Conservation (phyloP, 2,113 vertebrate genomes). For the Leptodactylus fuscus region DNA sequence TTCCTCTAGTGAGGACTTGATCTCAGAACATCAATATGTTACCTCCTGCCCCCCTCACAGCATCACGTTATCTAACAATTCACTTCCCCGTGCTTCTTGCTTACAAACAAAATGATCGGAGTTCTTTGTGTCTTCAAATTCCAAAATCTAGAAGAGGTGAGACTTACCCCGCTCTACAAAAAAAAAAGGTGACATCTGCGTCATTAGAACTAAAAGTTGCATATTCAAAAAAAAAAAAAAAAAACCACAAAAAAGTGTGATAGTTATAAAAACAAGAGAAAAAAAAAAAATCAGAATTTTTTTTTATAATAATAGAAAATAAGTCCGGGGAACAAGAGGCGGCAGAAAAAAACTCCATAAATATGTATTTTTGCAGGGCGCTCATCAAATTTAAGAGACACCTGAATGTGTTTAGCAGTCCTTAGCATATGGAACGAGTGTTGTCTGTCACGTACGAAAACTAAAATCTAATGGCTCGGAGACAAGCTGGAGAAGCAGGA, state of each 20-base stretch:
- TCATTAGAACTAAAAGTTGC: conserved; percentile 50
- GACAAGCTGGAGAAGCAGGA: conserved; percentile 45
- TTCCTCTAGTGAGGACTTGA: background rate
- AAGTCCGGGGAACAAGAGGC: background rate
- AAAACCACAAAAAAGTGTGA: conserved; percentile 50
- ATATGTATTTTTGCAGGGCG: background rate
- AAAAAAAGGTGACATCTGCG: conserved; percentile 18
- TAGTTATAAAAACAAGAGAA: conserved; percentile 55
- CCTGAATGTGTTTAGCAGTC: conserved; percentile 45
- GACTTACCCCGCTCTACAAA: conserved; percentile 37
- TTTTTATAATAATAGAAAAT: conserved; percentile 6
- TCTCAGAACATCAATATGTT: background rate
- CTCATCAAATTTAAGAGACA: conserved; percentile 54
- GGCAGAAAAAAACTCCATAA: conserved; percentile 19
- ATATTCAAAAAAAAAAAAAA: conserved; percentile 55
- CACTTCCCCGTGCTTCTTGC: background rate
- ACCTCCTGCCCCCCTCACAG: background rate
- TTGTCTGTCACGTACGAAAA: conserved; percentile 49
- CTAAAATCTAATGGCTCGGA: conserved; percentile 22
- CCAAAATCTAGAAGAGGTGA: conserved; percentile 44
- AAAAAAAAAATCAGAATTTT: conserved; percentile 26
- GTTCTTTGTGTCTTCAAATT: conserved; percentile 39
- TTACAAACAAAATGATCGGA: conserved; percentile 2
- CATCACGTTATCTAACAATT: background rate
- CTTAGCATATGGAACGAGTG: conserved; percentile 33